Base-by-base conservation (phyloP, 2,113 vertebrate species). In the Hemibagrus wyckioides region DNA sequence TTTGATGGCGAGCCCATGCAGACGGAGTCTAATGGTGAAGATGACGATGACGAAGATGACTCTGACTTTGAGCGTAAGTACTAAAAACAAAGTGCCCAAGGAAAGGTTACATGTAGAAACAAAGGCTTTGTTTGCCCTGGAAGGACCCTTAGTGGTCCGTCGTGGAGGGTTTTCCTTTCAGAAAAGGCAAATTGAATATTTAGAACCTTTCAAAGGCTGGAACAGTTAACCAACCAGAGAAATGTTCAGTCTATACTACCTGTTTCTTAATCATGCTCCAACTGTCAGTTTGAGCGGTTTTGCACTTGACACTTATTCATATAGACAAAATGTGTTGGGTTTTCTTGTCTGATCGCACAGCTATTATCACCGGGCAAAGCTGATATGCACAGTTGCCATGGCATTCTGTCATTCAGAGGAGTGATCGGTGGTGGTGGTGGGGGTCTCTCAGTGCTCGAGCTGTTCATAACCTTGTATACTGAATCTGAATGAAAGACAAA, bases 41-140 rank as follows among this genome's bases (percentile, higher is more conserved):
- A 97, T 1, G 94, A 94, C 1, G 96, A 96, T 9, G 96, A 97
- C 0, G 96, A 96, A 7, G 95, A 96, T 0, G 96, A 97, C 82
- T 97, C 97, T 15, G 97, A 98, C 93, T 96, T 98, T 92, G 97
- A 99, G 92, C 97, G 98, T 99, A 93, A 96, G 97, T 91, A 83
- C 30, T 88, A 57, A 56, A 57, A 56, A 80, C n/a, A 80, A 10
- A 77, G 48, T 52, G n/a, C 13, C 28, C 13, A 28, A 13, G 7
- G 5, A 50, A 50, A 14, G 75, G 15, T 77, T 44, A 8, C 39
- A 25, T 25, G 3, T 44, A 50, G 48, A n/a, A 79, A n/a, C n/a
- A 36, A 56, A 23, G 19, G 30, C 11, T n/a, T 28, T 77, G 15
- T 6, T 75, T 52, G 30, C 2, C 2, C 9, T 33, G 50, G 2